phyloP scores from a whole-genome alignment of 2,113 vertebrate species.

The Melanocharis versteri region DNA sequence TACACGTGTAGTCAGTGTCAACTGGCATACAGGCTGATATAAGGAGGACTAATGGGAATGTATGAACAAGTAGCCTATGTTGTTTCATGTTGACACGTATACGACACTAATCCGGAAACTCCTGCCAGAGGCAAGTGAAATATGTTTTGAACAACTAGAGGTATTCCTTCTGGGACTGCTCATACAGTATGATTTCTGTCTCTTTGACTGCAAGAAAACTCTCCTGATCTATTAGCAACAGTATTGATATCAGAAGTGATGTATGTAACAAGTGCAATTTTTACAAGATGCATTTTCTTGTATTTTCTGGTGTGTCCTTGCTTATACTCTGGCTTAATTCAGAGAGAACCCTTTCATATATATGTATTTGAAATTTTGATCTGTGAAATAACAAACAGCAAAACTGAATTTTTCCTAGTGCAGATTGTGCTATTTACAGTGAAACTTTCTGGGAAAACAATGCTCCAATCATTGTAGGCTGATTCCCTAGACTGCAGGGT shows the following conservation, averaged over 20 bases:
- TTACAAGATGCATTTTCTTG: background rate
- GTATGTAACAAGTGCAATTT: background rate
- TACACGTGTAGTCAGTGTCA: background rate
- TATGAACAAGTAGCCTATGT: conserved; percentile 50
- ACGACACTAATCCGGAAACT: conserved; percentile 67
- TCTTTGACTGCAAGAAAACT: conserved; percentile 58
- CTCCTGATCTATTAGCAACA: conserved; percentile 40
- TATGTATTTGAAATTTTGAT: background rate
- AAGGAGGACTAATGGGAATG: conserved; percentile 37
- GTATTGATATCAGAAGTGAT: conserved; percentile 17
- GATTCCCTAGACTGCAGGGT: background rate
- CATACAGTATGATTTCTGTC: conserved; percentile 49
- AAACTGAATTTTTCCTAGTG: background rate
- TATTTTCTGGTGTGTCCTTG: background rate
- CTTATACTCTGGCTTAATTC: background rate
- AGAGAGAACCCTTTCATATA: background rate
- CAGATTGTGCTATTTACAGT: background rate
- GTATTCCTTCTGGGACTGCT: conserved; percentile 54
- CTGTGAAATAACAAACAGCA: background rate
- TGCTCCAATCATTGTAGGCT: background rate
- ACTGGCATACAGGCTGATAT: conserved; percentile 20
- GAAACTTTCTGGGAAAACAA: background rate
- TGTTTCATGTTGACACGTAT: conserved; percentile 44
- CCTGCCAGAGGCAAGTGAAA: conserved; percentile 49
- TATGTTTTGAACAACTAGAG: conserved; percentile 56